Evolutionary conservation across 1,140 invertebrate species (phyloP).

Genomic region (Anastatus disparis): DNA sequence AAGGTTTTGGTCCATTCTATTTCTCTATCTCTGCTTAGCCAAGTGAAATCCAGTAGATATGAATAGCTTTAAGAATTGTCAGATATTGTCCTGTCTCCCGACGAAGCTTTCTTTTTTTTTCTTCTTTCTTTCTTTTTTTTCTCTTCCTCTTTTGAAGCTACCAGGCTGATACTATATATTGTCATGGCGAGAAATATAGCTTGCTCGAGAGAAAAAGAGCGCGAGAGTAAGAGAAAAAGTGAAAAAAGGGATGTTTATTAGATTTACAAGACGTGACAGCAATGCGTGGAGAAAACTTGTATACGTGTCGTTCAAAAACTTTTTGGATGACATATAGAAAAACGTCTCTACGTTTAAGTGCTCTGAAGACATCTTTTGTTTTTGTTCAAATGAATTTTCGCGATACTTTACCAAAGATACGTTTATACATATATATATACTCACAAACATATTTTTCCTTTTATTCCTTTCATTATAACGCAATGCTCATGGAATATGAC

Average conservation of each 20-base stretch:
- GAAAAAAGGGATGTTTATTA: conserved; percentile 45
- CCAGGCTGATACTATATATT: too few species aligned
- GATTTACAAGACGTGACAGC: conserved; percentile 52
- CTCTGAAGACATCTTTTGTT: conserved; percentile 3
- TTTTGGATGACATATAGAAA: background rate
- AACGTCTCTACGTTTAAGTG: conserved; percentile 10
- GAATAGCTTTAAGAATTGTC: conserved; percentile 51
- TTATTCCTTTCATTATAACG: too few species aligned
- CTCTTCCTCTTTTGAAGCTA: too few species aligned
- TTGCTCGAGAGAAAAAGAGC: too few species aligned
- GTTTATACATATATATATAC: too few species aligned
- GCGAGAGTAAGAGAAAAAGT: too few species aligned
- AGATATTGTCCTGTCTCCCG: conserved; percentile 47
- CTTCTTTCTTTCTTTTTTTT: too few species aligned
- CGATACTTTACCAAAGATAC: too few species aligned
- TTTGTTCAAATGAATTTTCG: conserved; percentile 25
- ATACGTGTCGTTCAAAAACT: conserved; percentile 22
- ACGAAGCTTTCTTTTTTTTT: background rate
- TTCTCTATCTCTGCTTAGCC: background rate
- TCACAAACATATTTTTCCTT: background rate
- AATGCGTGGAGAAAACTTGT: conserved; percentile 44
- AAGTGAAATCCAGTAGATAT: conserved; percentile 42
- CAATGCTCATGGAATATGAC: too few species aligned
- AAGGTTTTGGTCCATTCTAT: too few species aligned
- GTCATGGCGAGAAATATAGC: too few species aligned